Percentiles rank a stretch among this genome's conserved stretches.
Evolutionary conservation across 1,140 invertebrate genomes (phyloP).

Genomic region (Meloidogyne exigua): DNA sequence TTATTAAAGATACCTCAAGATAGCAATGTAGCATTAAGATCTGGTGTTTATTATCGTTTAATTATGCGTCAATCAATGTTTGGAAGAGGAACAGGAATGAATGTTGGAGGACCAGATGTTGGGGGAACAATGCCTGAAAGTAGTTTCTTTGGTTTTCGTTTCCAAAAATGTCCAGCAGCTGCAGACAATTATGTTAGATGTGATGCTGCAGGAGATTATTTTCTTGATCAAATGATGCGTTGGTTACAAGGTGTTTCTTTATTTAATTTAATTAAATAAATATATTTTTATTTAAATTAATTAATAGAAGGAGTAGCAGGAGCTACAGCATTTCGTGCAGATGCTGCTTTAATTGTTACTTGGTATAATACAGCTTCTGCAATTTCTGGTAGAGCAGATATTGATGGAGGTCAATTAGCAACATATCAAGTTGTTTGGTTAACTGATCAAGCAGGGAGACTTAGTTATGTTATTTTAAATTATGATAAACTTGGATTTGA

Average conservation of each 20-base stretch:
- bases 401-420: constrained; percentile 59
- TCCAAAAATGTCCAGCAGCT: constrained; percentile 52
- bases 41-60: constrained; percentile 62
- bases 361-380: constrained; percentile 64
- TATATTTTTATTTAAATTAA: background rate
- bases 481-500: constrained; percentile 58
- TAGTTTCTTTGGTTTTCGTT: constrained; percentile 54
- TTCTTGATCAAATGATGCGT: constrained; percentile 62
- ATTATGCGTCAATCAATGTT: constrained; percentile 62
- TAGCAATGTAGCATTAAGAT: constrained; percentile 49
- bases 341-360: constrained; percentile 61
- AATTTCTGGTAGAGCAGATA: constrained; percentile 59
- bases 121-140: constrained; percentile 47
- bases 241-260: constrained; percentile 47
- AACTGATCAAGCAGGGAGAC: constrained; percentile 42
- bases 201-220: constrained; percentile 56
- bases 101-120: constrained; percentile 45
- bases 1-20: constrained; percentile 54
- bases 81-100: constrained; percentile 53
- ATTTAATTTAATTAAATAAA: too few relatives aligned
- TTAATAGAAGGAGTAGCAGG: constrained; percentile 60
- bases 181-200: constrained; percentile 58
- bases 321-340: constrained; percentile 59
- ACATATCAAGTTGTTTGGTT: constrained; percentile 60
- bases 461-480: constrained; percentile 56